Conservation (phyloP, 2,797 vertebrate genomes). For the Acipenser ruthenus region DNA sequence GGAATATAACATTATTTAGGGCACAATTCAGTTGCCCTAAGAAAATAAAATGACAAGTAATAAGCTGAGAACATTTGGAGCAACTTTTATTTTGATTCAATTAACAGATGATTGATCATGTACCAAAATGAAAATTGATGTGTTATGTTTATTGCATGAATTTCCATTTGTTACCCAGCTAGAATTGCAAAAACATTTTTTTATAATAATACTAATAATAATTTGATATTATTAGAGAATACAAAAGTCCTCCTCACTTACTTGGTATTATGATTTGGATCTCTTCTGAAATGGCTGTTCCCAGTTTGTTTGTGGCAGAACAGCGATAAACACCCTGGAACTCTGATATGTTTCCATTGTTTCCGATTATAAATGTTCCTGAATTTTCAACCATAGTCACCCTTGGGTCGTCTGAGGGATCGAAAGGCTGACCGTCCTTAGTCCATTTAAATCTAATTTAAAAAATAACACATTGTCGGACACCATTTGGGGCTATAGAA, state of each 20-base stretch:
- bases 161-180: no score
- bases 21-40: no score
- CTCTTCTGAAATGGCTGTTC: constrained; percentile 83
- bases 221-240: no score
- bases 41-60: no score
- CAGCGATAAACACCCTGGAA: constrained; percentile 90
- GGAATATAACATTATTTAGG: no score
- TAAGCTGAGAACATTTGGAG: no score
- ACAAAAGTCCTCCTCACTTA: constrained; percentile 52
- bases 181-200: no score
- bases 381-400: constrained; percentile 67
- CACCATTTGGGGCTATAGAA: background rate
- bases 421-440: constrained; percentile 78
- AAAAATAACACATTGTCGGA: constrained; percentile 14
- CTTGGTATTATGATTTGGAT: constrained; percentile 86
- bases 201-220: no score
- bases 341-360: constrained; percentile 76
- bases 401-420: constrained; percentile 70
- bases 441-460: constrained; percentile 80
- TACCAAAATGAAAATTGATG: no score
- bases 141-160: no score
- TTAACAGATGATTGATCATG: no score
- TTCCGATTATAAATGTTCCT: constrained; percentile 85
- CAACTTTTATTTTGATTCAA: no score
- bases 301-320: constrained; percentile 77